Percentiles rank a stretch among this genome's conserved stretches.
These are phyloP conservation scores for Alosa sapidissima DNA, from an alignment of 2,797 vertebrate species.

Conservation along the genomic window DNA sequence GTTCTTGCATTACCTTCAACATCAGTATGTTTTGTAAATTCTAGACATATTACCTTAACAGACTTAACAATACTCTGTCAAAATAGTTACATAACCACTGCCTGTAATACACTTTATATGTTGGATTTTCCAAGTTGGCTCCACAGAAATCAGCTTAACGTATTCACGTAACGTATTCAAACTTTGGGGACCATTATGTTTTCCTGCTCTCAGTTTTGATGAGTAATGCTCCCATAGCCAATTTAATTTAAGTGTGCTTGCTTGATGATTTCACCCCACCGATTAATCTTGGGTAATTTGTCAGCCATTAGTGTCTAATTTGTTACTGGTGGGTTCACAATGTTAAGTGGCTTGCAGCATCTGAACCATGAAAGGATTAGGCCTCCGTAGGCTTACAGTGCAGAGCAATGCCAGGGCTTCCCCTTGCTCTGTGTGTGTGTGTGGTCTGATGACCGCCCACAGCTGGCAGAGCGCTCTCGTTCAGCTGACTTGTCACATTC, in stretches of 20 bases:
- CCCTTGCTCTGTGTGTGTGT: not conserved
- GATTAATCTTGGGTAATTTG: not conserved
- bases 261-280: not conserved
- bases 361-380: not conserved
- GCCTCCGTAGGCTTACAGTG: not conserved
- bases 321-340: not conserved
- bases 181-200: not conserved
- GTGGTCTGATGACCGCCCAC: not conserved
- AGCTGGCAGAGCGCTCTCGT: not conserved
- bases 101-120: not conserved
- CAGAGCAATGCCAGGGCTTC: not conserved
- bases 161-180: not conserved
- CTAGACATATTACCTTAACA: no score
- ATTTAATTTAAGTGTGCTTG: not conserved
- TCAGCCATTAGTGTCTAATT: slow-evolving; percentile 6
- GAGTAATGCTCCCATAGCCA: not conserved
- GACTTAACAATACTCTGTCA: no score
- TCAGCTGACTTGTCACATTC: not conserved
- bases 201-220: not conserved
- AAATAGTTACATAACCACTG: no score
- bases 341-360: not conserved
- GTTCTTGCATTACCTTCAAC: no score
- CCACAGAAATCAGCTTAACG: not conserved
- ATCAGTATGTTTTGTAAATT: no score
- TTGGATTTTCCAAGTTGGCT: not conserved